Evolutionary conservation across 2,888 invertebrate genomes (phyloP), one percentile per base, ranked within the genome.

Genomic region (Cheilosia vulpina): DNA sequence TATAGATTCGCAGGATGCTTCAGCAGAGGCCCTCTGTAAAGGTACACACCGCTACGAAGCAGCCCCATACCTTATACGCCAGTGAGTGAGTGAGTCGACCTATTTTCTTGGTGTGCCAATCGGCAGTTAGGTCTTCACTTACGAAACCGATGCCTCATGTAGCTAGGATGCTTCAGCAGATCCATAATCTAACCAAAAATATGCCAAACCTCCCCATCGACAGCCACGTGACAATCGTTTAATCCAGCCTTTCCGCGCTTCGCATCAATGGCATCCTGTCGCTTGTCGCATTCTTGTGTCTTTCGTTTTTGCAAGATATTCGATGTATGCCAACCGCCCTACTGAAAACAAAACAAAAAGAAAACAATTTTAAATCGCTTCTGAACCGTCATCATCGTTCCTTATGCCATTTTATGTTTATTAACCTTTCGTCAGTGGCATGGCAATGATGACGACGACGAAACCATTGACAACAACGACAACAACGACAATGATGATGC

Each of bases 351-450:
- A 31, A 19, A 19, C 6, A 63, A 19, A 15, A 4, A 34, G 31
- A 24, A 52, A 52, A 52, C 24, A 27, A 68, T 15, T 52, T 2
- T 9, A 63, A 72, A 53, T 34, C 4, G 43, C 24, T 45, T 43
- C 34, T 53, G 60, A 38, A 57, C 57, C 13, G 19, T 79, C 66
- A 66, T 66, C 72, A 66, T 66, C 72, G 19, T 63, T 72, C n/a
- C 60, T 47, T 66, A 15, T 53, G 50, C 50, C 34, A 62, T 72
- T 77, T 77, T 72, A 72, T 52, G 82, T 68, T 72, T 60, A 77
- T 68, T 68, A 68, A 63, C 63, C 53, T 45, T 57, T 38, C 34
- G 17, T 63, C 24, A 11, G 41, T 52, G 38, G 43, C 24, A 5
- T 27, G 27, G 27, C 1, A 4, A 27, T 7, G 27, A 27, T 31